phyloP scores from a whole-genome alignment of 2,888 invertebrate species.

The Drosophila limbata region DNA sequence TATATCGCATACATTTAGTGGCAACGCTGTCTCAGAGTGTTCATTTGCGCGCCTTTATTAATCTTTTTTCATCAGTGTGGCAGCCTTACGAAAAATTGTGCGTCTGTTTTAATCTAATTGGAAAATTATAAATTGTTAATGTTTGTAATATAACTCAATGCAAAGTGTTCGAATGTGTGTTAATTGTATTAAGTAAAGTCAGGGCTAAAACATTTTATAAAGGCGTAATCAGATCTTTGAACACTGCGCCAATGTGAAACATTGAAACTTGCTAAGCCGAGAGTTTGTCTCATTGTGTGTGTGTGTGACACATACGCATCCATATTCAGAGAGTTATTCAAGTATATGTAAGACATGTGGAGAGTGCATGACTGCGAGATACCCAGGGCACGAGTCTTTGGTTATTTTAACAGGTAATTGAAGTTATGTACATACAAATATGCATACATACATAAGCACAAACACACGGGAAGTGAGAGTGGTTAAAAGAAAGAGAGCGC shows the following conservation, averaged over 20 bases:
- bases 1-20: background rate
- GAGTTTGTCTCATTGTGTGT: background rate
- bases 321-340: no score
- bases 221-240: background rate
- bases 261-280: background rate
- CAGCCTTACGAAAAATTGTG: slow-evolving; percentile 12
- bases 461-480: no score
- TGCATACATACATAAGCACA: no score
- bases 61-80: slow-evolving; percentile 31
- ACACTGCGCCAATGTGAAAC: background rate
- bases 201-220: background rate
- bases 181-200: background rate
- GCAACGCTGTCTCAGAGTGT: background rate
- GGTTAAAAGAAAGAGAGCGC: no score
- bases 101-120: background rate
- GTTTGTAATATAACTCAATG: background rate
- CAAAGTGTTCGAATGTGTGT: background rate
- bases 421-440: no score
- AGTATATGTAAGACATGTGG: no score
- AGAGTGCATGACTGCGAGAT: background rate
- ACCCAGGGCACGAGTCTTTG: background rate
- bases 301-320: no score
- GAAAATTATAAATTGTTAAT: background rate
- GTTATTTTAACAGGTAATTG: no score
- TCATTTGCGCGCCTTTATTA: background rate